Conservation (phyloP, 1,140 invertebrate genomes). For the Drosophila nikananu region DNA sequence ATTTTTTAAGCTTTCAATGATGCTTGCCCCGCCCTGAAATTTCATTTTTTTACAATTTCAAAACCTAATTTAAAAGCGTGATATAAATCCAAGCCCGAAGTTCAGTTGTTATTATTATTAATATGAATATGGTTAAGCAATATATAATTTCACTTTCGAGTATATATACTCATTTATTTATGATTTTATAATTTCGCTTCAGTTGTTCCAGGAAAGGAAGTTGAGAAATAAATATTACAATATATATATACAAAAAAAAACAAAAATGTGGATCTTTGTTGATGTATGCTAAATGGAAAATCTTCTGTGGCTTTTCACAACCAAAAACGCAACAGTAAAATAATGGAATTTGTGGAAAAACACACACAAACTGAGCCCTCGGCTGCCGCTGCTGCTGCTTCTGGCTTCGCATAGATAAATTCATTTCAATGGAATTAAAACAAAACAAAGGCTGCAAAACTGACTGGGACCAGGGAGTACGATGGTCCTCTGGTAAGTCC, state of each 20-base stretch:
- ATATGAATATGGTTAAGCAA: conserved; percentile 25
- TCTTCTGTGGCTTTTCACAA: conserved; percentile 11
- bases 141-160: conserved; percentile 24
- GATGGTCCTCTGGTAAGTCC: conserved; percentile 6
- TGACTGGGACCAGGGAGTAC: conserved; percentile 14
- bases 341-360: conserved; percentile 18
- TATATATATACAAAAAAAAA: conserved; percentile 11
- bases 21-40: conserved; percentile 5
- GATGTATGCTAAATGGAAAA: conserved; percentile 22
- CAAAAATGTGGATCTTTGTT: background rate
- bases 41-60: background rate
- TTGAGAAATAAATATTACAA: conserved; percentile 41
- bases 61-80: conserved; percentile 48
- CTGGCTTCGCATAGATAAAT: conserved; percentile 55
- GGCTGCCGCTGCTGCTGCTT: background rate
- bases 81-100: conserved; percentile 25
- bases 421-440: conserved; percentile 76
- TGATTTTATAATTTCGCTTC: conserved; percentile 15
- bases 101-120: conserved; percentile 28
- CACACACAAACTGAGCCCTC: conserved; percentile 13
- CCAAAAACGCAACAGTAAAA: background rate
- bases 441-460: conserved; percentile 64
- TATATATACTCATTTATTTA: background rate
- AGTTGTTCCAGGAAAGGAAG: conserved; percentile 5
- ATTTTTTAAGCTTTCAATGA: background rate